phyloP scores from a whole-genome alignment of 2,888 invertebrate species.

The Caenorhabditis imperialis region DNA sequence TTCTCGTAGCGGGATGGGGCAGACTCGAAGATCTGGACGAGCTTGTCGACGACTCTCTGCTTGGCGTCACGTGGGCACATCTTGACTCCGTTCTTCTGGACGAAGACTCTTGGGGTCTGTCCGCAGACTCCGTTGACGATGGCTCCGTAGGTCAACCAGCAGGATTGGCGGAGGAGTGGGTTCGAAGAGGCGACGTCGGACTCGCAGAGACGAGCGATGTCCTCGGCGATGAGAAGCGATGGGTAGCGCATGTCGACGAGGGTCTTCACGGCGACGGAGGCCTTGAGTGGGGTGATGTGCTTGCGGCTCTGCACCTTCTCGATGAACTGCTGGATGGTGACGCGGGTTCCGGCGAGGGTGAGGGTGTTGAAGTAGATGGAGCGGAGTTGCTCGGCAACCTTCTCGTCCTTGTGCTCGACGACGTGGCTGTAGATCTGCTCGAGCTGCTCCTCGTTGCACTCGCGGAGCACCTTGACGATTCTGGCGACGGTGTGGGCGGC shows the following conservation, averaged over 20 bases:
- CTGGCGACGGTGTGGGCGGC: constrained; percentile 60
- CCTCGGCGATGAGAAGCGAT: constrained; percentile 58
- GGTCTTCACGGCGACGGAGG: constrained; percentile 62
- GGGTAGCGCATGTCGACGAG: constrained; percentile 65
- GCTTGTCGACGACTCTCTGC: constrained; percentile 58
- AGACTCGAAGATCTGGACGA: constrained; percentile 58
- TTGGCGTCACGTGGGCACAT: constrained; percentile 66
- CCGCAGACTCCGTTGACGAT: constrained; percentile 70
- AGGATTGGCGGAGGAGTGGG: constrained; percentile 65
- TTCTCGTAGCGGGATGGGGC: constrained; percentile 66
- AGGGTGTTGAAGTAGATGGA: constrained; percentile 69
- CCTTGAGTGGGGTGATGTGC: constrained; percentile 61
- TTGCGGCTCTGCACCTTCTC: constrained; percentile 63
- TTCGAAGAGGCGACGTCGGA: constrained; percentile 43
- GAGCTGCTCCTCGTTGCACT: constrained; percentile 66
- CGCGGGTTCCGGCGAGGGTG: constrained; percentile 68
- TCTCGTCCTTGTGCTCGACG: constrained; percentile 54
- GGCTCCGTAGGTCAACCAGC: constrained; percentile 69
- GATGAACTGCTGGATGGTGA: constrained; percentile 62
- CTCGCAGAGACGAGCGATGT: constrained; percentile 58
- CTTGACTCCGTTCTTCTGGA: constrained; percentile 44
- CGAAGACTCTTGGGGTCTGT: constrained; percentile 53
- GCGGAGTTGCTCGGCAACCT: constrained; percentile 58
- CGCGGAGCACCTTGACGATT: constrained; percentile 69
- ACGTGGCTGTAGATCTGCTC: constrained; percentile 48